Evolutionary conservation across 2,113 vertebrate species (phyloP).

Genomic region (Zosterops hypoxanthus): DNA sequence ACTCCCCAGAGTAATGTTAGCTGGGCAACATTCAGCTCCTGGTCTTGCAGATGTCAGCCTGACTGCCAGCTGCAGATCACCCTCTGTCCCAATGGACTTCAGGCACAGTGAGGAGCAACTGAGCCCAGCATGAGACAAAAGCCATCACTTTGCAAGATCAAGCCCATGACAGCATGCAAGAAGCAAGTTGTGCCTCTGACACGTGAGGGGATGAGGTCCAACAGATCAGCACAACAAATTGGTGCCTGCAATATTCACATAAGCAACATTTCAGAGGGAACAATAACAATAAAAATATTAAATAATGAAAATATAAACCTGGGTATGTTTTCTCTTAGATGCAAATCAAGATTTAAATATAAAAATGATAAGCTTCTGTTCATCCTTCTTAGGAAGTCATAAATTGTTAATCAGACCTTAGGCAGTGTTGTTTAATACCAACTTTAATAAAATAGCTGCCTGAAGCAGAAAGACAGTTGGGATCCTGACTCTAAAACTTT

Average conservation of each 20-base stretch:
- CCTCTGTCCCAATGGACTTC: background rate
- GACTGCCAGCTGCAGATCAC: background rate
- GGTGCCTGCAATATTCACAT: background rate
- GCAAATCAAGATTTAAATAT: slow-evolving; percentile 78
- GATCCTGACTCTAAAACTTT: slow-evolving; percentile 68
- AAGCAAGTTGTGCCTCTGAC: background rate
- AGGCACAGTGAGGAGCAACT: background rate
- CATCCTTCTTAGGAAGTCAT: slow-evolving; percentile 75
- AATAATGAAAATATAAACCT: slow-evolving; percentile 38
- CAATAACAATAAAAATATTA: background rate
- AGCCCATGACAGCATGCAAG: background rate
- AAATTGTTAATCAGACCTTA: slow-evolving; percentile 78
- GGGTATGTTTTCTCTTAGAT: slow-evolving; percentile 51
- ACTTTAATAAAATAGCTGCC: slow-evolving; percentile 81
- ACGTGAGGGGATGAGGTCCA: background rate
- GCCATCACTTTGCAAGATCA: background rate
- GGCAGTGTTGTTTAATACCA: slow-evolving; percentile 77
- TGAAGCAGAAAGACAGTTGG: slow-evolving; percentile 72
- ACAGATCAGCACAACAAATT: background rate
- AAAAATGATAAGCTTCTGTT: slow-evolving; percentile 75
- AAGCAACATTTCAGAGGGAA: background rate
- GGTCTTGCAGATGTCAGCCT: background rate
- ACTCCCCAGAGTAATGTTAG: background rate
- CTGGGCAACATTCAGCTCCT: background rate
- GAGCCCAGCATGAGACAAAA: background rate